phyloP scores from a whole-genome alignment of 2,797 vertebrate species.

The Echiichthys vipera region DNA sequence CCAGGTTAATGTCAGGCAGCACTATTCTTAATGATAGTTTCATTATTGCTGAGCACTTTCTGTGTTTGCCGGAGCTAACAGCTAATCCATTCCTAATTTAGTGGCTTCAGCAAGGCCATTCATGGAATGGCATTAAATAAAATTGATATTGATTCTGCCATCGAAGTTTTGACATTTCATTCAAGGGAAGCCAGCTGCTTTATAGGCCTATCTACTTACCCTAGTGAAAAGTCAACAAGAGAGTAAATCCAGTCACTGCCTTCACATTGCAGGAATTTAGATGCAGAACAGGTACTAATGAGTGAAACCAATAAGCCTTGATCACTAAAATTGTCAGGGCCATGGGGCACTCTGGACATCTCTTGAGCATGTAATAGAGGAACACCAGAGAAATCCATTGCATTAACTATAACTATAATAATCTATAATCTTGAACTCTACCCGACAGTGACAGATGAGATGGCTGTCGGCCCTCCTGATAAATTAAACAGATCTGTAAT shows the following conservation, averaged over 20 bases:
- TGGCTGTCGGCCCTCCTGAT: neutral
- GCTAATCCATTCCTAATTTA: slow-evolving; percentile 36
- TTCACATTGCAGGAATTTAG: neutral
- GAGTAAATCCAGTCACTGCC: neutral
- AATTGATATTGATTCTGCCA: slow-evolving; percentile 23
- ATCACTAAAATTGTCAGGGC: too few species aligned
- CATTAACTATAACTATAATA: neutral
- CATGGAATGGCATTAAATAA: slow-evolving; percentile 7
- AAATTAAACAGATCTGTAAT: slow-evolving; percentile 7
- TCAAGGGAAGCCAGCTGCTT: neutral
- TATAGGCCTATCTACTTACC: neutral
- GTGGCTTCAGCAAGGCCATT: neutral
- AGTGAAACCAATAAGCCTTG: neutral
- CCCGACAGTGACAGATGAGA: slow-evolving; percentile 9
- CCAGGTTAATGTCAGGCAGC: slow-evolving; percentile 10
- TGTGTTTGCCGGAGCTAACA: neutral
- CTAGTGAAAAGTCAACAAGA: neutral
- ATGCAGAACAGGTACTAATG: neutral
- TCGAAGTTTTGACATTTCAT: slow-evolving; percentile 26
- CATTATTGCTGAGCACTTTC: neutral
- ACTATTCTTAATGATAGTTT: neutral
- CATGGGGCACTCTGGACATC: too few species aligned
- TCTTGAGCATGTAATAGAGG: neutral
- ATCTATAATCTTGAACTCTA: too few species aligned
- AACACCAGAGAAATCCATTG: neutral